Evolutionary conservation across 2,888 invertebrate species (phyloP).

Genomic region (Mesoligia furuncula): DNA sequence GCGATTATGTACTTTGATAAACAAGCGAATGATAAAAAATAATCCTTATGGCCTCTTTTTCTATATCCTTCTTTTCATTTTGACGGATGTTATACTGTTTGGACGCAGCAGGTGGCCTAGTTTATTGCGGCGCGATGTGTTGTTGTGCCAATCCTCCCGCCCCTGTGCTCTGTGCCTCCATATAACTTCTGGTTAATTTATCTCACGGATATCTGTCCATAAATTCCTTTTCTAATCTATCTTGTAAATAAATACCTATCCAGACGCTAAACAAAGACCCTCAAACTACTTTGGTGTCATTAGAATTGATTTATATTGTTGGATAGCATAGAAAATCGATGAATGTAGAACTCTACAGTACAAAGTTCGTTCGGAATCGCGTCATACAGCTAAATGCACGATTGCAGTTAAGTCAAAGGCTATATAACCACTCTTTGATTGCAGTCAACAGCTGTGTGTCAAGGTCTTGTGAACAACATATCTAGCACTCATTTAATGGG

Average conservation of each 20-base stretch:
- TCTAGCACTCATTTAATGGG: background rate
- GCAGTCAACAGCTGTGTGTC: slow-evolving; percentile 34
- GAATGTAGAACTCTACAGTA: slow-evolving; percentile 7
- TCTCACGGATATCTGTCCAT: background rate
- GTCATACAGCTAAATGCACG: slow-evolving; percentile 16
- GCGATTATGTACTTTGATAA: slow-evolving; percentile 5
- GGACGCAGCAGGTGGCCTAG: too few relatives aligned
- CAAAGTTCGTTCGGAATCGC: slow-evolving; percentile 37
- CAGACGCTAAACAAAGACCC: too few relatives aligned
- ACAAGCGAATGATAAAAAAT: background rate
- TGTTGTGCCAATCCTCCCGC: too few relatives aligned
- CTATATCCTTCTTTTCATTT: background rate
- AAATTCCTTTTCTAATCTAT: background rate
- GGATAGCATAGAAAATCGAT: background rate
- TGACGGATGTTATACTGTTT: too few relatives aligned
- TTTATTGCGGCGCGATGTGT: too few relatives aligned
- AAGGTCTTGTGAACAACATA: slow-evolving; percentile 30
- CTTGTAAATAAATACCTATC: background rate
- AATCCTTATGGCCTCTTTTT: too few relatives aligned
- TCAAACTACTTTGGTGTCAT: background rate
- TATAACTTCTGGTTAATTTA: background rate
- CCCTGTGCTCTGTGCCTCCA: too few relatives aligned
- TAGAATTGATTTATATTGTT: background rate
- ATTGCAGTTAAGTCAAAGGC: too few relatives aligned
- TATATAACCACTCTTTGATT: too few relatives aligned